Evolutionary conservation across 2,888 invertebrate species (phyloP).

Genomic region (Lamproptera curius): DNA sequence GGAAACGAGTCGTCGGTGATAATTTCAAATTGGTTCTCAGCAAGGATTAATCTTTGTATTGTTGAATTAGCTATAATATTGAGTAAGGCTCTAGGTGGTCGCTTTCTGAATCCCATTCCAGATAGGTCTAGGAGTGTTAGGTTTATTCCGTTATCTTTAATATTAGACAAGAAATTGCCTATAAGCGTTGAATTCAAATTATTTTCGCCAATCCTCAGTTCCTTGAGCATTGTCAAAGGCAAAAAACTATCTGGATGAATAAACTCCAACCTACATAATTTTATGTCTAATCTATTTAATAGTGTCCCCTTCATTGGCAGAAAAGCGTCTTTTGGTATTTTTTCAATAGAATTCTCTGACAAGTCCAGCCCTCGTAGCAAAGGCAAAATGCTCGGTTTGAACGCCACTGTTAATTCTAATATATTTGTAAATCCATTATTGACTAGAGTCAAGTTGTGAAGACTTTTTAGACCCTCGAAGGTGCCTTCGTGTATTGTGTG

Average conservation of each 20-base stretch:
- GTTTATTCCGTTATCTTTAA: constrained; percentile 52
- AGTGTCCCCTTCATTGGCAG: constrained; percentile 58
- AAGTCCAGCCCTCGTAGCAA: constrained; percentile 64
- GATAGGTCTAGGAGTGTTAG: constrained; percentile 68
- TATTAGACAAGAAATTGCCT: constrained; percentile 52
- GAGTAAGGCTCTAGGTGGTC: constrained; percentile 64
- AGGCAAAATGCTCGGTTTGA: constrained; percentile 62
- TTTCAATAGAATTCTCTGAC: constrained; percentile 72
- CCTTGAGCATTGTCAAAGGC: constrained; percentile 59
- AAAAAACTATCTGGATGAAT: constrained; percentile 72
- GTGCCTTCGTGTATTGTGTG: constrained; percentile 54
- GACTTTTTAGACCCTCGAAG: constrained; percentile 71
- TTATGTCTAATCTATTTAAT: constrained; percentile 65
- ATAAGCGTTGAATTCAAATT: constrained; percentile 64
- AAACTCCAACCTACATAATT: constrained; percentile 72
- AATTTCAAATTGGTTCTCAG: constrained; percentile 77
- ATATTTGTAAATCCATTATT: constrained; percentile 76
- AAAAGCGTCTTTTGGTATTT: constrained; percentile 63
- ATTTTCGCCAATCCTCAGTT: constrained; percentile 74
- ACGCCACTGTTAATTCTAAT: constrained; percentile 56
- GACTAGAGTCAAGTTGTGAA: constrained; percentile 68
- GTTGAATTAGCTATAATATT: constrained; percentile 69
- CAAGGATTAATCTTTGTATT: constrained; percentile 64
- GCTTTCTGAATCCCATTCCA: constrained; percentile 72
- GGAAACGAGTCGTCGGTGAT: constrained; percentile 73